These are phyloP conservation scores for Agapostemon virescens DNA, from an alignment of 2,888 invertebrate species.

Conservation along the genomic window DNA sequence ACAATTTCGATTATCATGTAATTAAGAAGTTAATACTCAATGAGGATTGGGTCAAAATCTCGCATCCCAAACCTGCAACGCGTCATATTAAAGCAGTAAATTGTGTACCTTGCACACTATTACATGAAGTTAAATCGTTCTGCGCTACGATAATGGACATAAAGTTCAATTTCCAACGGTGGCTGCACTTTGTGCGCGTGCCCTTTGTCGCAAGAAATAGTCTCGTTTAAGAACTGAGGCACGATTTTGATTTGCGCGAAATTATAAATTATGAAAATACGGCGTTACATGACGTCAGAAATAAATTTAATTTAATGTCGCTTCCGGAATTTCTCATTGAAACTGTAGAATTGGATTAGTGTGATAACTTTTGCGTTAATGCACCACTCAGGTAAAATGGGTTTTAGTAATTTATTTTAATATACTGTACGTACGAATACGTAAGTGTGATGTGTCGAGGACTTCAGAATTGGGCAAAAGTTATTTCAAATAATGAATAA, in stretches of 20 bases:
- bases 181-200: background rate
- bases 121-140: background rate
- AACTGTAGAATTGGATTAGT: background rate
- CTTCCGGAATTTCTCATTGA: background rate
- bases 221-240: background rate
- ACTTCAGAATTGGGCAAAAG: no score
- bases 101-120: background rate
- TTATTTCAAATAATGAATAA: no score
- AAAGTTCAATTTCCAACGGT: background rate
- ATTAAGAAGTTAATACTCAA: background rate
- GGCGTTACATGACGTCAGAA: background rate
- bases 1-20: conserved; percentile 28
- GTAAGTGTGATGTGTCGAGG: no score
- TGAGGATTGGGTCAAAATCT: background rate
- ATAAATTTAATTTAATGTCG: background rate
- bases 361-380: background rate
- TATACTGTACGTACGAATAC: no score
- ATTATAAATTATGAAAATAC: background rate
- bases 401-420: background rate
- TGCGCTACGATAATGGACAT: background rate
- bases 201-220: background rate
- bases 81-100: background rate
- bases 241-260: background rate
- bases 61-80: background rate
- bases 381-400: background rate